Conservation (phyloP, 1,140 invertebrate species). For the Diuraphis noxia region DNA sequence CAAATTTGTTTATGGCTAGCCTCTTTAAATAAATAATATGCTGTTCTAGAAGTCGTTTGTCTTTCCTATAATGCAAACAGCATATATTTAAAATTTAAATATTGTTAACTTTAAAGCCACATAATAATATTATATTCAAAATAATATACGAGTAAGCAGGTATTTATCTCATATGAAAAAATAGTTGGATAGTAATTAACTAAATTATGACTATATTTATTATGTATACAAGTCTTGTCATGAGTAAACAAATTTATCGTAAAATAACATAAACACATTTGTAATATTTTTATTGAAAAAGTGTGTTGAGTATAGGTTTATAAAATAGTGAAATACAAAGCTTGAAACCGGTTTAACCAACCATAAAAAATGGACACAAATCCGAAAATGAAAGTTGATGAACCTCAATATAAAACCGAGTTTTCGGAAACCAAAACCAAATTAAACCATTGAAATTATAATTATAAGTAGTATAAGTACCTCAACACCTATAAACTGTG, state of each 20-base stretch:
- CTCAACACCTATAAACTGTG: not conserved
- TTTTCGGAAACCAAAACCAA: constrained; percentile 25
- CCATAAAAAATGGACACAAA: constrained; percentile 26
- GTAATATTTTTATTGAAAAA: not conserved
- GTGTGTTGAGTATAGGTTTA: not conserved
- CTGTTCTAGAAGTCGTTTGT: not conserved
- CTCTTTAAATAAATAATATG: not conserved
- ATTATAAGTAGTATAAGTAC: not conserved
- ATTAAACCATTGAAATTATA: not conserved
- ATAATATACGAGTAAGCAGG: not conserved
- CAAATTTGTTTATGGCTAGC: not conserved
- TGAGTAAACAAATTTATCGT: not conserved
- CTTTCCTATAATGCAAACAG: not conserved
- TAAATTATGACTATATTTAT: not conserved
- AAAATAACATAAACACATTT: not conserved
- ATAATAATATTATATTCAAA: not conserved
- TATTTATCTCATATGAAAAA: not conserved
- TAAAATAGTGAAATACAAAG: constrained; percentile 21
- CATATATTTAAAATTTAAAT: not conserved
- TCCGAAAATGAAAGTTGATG: constrained; percentile 30
- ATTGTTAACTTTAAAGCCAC: not conserved
- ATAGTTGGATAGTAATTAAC: not conserved
- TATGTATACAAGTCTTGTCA: not conserved
- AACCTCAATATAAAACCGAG: constrained; percentile 27
- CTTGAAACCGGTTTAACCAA: constrained; percentile 29